These are phyloP conservation scores for Meiosimyza decipiens DNA, from an alignment of 2,888 invertebrate species.

Conservation along the genomic window DNA sequence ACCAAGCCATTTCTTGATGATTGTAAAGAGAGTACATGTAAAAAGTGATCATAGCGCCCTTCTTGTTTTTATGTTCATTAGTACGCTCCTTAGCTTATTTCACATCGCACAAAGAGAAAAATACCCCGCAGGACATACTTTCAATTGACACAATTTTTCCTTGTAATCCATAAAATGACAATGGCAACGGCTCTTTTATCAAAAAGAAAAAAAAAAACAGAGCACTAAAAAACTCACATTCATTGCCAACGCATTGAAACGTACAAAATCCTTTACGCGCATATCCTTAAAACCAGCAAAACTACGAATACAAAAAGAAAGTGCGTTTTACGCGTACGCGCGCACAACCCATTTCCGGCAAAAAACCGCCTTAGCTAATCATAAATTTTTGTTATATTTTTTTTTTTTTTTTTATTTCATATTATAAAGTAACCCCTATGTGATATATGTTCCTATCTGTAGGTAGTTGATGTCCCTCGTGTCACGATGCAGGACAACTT, in stretches of 20 bases:
- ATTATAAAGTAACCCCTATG: slow-evolving; percentile 25
- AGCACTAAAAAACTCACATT: slow-evolving; percentile 31
- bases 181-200: slow-evolving; percentile 19
- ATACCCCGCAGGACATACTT: slow-evolving; percentile 14
- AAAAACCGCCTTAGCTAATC: slow-evolving; percentile 36
- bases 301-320: slow-evolving; percentile 14
- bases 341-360: slow-evolving; percentile 38
- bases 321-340: slow-evolving; percentile 12
- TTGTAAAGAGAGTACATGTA: too few species aligned
- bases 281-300: slow-evolving; percentile 20
- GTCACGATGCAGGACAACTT: slow-evolving; percentile 35
- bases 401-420: slow-evolving; percentile 26
- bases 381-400: slow-evolving; percentile 28
- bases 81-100: too few species aligned
- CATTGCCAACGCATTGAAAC: slow-evolving; percentile 37
- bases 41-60: too few species aligned
- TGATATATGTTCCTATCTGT: too few species aligned
- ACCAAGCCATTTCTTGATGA: too few species aligned
- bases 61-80: too few species aligned
- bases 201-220: slow-evolving; percentile 24
- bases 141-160: slow-evolving; percentile 39
- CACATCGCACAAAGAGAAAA: too few species aligned
- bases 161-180: slow-evolving; percentile 36
- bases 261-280: slow-evolving; percentile 34
- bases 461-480: too few species aligned